These are phyloP conservation scores for Brachymystax lenok DNA, from an alignment of 2,797 vertebrate genomes.

Conservation along the genomic window DNA sequence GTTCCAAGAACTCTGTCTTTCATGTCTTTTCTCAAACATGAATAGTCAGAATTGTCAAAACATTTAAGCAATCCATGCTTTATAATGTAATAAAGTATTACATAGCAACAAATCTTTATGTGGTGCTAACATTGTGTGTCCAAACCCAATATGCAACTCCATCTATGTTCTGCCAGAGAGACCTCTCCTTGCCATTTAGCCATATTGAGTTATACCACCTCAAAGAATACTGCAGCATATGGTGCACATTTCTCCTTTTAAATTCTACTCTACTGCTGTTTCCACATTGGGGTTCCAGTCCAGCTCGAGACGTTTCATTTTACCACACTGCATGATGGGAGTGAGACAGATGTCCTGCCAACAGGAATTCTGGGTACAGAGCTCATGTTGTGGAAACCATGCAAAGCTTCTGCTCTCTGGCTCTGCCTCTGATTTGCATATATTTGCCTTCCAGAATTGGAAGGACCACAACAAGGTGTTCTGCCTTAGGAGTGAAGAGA, in stretches of 20 bases:
- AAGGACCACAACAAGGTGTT: slow-evolving; percentile 1
- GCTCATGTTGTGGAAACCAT: not conserved
- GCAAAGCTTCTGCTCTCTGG: not conserved
- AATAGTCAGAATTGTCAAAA: too few species aligned
- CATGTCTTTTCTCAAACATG: too few species aligned
- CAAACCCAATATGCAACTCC: too few species aligned
- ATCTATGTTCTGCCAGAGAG: too few species aligned
- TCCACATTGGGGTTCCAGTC: not conserved
- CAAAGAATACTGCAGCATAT: not conserved
- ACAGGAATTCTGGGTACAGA: not conserved
- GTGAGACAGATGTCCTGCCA: not conserved
- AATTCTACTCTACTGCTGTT: not conserved
- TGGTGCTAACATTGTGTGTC: too few species aligned
- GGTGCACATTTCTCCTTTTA: not conserved
- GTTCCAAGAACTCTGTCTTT: too few species aligned
- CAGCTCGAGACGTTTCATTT: not conserved
- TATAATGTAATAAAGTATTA: too few species aligned
- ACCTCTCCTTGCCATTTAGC: too few species aligned
- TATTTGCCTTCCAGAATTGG: not conserved
- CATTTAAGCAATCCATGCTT: too few species aligned
- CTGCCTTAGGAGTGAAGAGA: not conserved
- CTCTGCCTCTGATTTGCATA: not conserved
- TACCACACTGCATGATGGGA: not conserved
- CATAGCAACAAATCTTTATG: too few species aligned
- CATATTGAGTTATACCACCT: too few species aligned